Evolutionary conservation across 2,797 vertebrate species (phyloP).

Genomic region (Microctenopoma lineatum): DNA sequence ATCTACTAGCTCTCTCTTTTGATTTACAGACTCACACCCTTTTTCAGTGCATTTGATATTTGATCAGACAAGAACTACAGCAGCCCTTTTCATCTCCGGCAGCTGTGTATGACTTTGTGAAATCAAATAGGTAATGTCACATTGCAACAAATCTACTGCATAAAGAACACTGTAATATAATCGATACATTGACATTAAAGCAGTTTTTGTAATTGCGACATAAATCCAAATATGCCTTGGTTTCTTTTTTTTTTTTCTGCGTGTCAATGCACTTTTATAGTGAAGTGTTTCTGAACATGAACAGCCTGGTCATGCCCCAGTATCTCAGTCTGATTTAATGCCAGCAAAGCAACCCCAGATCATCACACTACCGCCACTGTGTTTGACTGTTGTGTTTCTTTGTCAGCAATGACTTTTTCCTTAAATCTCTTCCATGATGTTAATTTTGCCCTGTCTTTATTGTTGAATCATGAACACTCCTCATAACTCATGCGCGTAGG

Average conservation of each 20-base stretch:
- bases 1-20: constrained; percentile 11
- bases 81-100: neutral
- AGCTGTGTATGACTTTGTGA: neutral
- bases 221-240: neutral
- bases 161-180: neutral
- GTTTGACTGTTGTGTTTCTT: too few relatives aligned
- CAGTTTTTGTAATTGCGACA: neutral
- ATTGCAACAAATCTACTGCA: neutral
- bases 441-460: too few relatives aligned
- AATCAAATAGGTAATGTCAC: neutral
- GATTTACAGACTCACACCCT: neutral
- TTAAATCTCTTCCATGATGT: too few relatives aligned
- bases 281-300: too few relatives aligned
- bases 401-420: too few relatives aligned
- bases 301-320: too few relatives aligned
- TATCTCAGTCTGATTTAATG: too few relatives aligned
- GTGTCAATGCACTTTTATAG: too few relatives aligned
- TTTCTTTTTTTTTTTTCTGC: neutral
- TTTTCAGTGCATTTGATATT: neutral
- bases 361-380: too few relatives aligned
- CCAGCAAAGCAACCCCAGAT: too few relatives aligned
- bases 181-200: neutral
- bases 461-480: too few relatives aligned
- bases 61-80: constrained; percentile 21
- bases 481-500: too few relatives aligned